phyloP scores from a whole-genome alignment of 2,888 invertebrate species.

The Dicycla oo region DNA sequence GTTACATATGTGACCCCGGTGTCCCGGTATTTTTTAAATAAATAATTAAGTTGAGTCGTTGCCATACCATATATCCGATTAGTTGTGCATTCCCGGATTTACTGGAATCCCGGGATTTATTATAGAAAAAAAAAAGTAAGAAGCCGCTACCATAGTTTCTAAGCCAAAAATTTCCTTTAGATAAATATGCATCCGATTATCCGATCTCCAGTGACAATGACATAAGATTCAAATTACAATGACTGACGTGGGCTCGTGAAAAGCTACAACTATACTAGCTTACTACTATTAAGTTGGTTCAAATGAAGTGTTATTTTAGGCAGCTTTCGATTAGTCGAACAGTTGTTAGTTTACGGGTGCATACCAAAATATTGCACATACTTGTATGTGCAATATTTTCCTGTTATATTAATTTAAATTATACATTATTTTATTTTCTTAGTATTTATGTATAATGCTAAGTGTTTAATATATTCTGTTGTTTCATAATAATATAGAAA shows the following conservation, averaged over 20 bases:
- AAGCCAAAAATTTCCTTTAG: no score
- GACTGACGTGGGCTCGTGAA: not conserved
- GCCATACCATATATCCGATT: no score
- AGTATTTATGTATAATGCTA: constrained; percentile 14
- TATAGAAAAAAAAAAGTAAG: no score
- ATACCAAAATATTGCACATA: constrained; percentile 17
- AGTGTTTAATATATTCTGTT: constrained; percentile 24
- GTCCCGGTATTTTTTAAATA: no score
- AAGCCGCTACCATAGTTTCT: no score
- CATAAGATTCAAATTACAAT: constrained; percentile 6
- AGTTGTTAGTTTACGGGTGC: not conserved
- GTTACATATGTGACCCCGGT: no score
- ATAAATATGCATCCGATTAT: no score
- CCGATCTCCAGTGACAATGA: no score
- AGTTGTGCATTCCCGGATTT: no score
- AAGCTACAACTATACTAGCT: not conserved
- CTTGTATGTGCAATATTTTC: constrained; percentile 41
- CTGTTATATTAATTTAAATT: constrained; percentile 19
- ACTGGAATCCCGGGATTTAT: no score
- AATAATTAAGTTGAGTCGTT: no score
- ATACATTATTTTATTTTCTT: constrained; percentile 7
- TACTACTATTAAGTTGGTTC: not conserved
- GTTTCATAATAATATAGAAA: constrained; percentile 5
- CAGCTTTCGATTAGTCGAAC: not conserved
- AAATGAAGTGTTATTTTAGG: not conserved